A percentile compares a stretch with the other conserved stretches of the same genome.
phyloP scores from a whole-genome alignment of 2,113 vertebrate genomes.

The Sylvilagus bachmani region DNA sequence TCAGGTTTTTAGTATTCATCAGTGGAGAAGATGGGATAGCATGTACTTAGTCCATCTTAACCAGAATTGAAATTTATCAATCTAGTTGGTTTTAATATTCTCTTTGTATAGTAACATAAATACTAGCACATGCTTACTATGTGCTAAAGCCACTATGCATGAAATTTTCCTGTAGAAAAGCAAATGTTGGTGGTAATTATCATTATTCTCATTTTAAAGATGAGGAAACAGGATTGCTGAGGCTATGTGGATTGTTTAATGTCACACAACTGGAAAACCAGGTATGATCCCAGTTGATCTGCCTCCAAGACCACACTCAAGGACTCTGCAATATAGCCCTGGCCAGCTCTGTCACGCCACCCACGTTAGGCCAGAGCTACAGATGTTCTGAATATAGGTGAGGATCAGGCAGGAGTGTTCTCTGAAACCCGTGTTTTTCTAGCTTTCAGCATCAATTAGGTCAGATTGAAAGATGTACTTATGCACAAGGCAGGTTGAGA shows the following conservation, averaged over 20 bases:
- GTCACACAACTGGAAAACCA: neutral
- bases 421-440: constrained; percentile 69
- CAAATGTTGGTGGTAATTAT: neutral
- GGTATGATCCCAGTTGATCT: neutral
- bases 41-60: neutral
- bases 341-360: neutral
- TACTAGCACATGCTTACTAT: neutral
- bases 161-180: neutral
- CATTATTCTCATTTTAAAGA: constrained; percentile 2
- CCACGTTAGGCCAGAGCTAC: neutral
- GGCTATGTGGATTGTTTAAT: neutral
- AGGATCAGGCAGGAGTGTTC: constrained; percentile 45
- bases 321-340: neutral
- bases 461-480: constrained; percentile 76
- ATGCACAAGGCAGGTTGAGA: constrained; percentile 77
- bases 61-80: neutral
- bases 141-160: neutral
- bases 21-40: neutral
- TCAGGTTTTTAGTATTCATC: neutral
- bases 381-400: neutral
- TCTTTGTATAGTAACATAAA: neutral
- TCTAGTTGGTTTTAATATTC: neutral
- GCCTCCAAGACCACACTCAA: neutral
- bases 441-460: constrained; percentile 81
- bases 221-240: neutral